Conservation (phyloP, 2,797 vertebrate genomes). For the Spinibarbus caldwelli region DNA sequence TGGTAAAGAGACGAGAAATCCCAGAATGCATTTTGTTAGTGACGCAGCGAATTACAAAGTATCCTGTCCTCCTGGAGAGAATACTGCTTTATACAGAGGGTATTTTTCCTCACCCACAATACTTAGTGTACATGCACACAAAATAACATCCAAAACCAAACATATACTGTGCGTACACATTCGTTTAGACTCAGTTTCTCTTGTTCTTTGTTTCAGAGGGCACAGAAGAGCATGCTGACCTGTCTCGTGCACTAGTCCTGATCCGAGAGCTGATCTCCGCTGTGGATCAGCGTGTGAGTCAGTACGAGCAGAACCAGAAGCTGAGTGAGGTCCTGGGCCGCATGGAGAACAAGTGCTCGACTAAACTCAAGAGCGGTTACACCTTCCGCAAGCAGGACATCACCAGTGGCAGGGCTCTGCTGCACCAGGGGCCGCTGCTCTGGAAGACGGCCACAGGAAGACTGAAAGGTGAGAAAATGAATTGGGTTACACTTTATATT, state of each 20-base stretch:
- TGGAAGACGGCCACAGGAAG: conserved; percentile 97
- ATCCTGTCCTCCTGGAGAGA: conserved; percentile 94
- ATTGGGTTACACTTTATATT: too few species aligned
- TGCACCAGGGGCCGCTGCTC: conserved; percentile 86
- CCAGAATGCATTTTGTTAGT: conserved; percentile 96
- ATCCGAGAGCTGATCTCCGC: conserved; percentile 88
- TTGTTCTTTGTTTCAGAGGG: conserved; percentile 75
- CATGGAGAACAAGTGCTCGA: conserved; percentile 90
- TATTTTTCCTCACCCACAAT: conserved; percentile 62
- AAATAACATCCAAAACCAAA: background rate
- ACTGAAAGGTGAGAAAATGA: conserved; percentile 76
- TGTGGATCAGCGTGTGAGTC: conserved; percentile 89
- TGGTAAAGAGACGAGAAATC: conserved; percentile 90
- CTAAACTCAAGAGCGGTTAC: conserved; percentile 90
- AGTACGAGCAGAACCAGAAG: conserved; percentile 89
- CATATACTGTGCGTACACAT: background rate
- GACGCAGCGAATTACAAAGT: conserved; percentile 97
- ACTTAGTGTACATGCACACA: background rate
- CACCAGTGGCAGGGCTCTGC: conserved; percentile 80
- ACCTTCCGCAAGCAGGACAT: conserved; percentile 92
- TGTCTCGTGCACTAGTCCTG: conserved; percentile 82
- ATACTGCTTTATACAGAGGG: conserved; percentile 91
- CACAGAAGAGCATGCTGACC: conserved; percentile 85
- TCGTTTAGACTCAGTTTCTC: background rate
- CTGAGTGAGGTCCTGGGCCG: conserved; percentile 87